phyloP scores from a whole-genome alignment of 2,797 vertebrate genomes.

The Ptychobarbus kaznakovi region DNA sequence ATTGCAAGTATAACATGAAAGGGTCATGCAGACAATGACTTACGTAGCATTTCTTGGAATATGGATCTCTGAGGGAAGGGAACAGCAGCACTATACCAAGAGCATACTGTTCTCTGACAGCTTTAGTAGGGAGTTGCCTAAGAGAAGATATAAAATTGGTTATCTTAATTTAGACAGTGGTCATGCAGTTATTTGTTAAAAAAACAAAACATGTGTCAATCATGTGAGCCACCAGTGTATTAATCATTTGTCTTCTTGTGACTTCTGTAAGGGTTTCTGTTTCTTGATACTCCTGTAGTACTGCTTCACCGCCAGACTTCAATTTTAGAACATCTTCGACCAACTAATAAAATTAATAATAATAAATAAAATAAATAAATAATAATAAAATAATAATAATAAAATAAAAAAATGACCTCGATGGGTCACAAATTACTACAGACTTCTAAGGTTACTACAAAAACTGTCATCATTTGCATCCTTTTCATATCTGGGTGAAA shows the following conservation, averaged over 20 bases:
- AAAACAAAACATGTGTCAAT: conserved; percentile 34
- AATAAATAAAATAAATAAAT: background rate
- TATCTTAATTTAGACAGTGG: conserved; percentile 1
- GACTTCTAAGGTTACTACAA: too few species aligned
- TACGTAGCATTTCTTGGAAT: too few species aligned
- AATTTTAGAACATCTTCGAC: conserved; percentile 38
- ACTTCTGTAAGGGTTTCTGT: conserved; percentile 56
- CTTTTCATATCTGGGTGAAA: too few species aligned
- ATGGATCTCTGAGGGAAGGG: conserved; percentile 58
- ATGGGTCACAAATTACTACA: too few species aligned
- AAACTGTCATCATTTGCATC: too few species aligned
- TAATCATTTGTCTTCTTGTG: conserved; percentile 58
- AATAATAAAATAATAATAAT: background rate
- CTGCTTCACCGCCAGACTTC: conserved; percentile 51
- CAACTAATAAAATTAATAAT: conserved; percentile 42
- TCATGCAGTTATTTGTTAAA: conserved; percentile 21
- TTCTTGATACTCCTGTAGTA: conserved; percentile 52
- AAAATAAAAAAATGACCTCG: background rate
- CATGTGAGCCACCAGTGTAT: conserved; percentile 51
- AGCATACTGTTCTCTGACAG: conserved; percentile 54
- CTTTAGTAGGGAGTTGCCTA: conserved; percentile 40
- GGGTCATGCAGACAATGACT: too few species aligned
- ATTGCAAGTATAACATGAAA: too few species aligned
- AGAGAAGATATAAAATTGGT: conserved; percentile 26
- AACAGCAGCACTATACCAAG: conserved; percentile 57